phyloP scores from a whole-genome alignment of 2,888 invertebrate genomes.

The Chouioia cunea region DNA sequence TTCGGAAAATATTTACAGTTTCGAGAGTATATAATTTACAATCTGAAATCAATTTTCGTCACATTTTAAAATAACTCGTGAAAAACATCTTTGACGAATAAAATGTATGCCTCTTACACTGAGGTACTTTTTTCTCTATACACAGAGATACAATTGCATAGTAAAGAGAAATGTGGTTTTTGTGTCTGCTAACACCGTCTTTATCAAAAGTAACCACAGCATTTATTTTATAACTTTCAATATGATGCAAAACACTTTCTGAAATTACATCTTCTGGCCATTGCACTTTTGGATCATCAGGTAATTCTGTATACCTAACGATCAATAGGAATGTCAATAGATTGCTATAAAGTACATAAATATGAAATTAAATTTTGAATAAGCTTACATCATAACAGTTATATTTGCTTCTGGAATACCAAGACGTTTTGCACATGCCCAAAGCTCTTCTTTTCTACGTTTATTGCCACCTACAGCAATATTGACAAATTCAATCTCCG shows the following conservation, averaged over 20 bases:
- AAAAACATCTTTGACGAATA: neutral
- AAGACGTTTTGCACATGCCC: slow-evolving; percentile 82
- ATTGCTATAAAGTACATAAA: no score
- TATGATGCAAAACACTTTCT: slow-evolving; percentile 74
- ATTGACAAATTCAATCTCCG: neutral
- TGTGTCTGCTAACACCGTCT: slow-evolving; percentile 91
- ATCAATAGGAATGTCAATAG: neutral
- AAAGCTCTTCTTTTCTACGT: slow-evolving; percentile 82
- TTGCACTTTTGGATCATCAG: slow-evolving; percentile 80
- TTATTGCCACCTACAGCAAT: slow-evolving; percentile 61
- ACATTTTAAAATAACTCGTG: neutral
- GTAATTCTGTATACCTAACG: slow-evolving; percentile 77
- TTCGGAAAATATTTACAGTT: slow-evolving; percentile 86
- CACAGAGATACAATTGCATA: slow-evolving; percentile 85
- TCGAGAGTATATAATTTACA: slow-evolving; percentile 88
- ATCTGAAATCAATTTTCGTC: slow-evolving; percentile 71
- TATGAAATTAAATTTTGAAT: neutral
- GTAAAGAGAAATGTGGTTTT: slow-evolving; percentile 90
- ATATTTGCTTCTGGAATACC: slow-evolving; percentile 85
- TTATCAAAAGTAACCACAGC: slow-evolving; percentile 94
- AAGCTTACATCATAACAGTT: slow-evolving; percentile 71
- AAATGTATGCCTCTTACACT: slow-evolving; percentile 71
- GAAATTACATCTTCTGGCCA: slow-evolving; percentile 82
- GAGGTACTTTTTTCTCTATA: slow-evolving; percentile 80
- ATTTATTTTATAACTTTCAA: slow-evolving; percentile 83